phyloP scores from a whole-genome alignment of 2,113 vertebrate species.

The Terrapene triunguis region DNA sequence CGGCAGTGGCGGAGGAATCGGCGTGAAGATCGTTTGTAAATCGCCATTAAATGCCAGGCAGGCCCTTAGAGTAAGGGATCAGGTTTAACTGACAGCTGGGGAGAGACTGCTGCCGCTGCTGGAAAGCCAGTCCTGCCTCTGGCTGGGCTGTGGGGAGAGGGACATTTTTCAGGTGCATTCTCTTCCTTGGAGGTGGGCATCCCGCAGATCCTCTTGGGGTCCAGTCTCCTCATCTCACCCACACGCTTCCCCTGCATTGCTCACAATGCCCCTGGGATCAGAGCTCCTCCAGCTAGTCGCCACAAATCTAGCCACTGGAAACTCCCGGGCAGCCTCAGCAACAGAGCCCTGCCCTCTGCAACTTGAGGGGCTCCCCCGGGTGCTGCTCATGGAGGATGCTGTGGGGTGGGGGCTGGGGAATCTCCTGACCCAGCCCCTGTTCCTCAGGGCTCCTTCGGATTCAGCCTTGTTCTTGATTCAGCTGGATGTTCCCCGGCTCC shows the following conservation, averaged over 20 bases:
- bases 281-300: too few relatives aligned
- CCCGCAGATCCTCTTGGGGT: neutral
- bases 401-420: neutral
- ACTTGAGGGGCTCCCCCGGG: neutral
- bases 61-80: conserved; percentile 71
- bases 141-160: neutral
- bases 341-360: too few relatives aligned
- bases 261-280: too few relatives aligned
- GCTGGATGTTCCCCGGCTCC: neutral
- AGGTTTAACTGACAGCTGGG: conserved; percentile 68
- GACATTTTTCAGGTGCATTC: fast-evolving
- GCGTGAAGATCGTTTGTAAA: conserved; percentile 75
- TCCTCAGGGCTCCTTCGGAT: neutral
- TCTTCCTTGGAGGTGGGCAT: neutral
- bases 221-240: fast-evolving
- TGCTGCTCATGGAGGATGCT: neutral
- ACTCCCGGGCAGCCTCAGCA: neutral
- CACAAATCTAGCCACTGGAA: neutral
- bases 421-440: neutral
- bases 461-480: neutral
- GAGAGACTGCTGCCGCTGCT: neutral
- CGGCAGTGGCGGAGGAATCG: conserved; percentile 55
- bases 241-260: neutral
- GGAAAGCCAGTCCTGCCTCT: neutral
- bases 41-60: conserved; percentile 71